phyloP scores from a whole-genome alignment of 2,113 vertebrate species.

The Mustela nigripes region DNA sequence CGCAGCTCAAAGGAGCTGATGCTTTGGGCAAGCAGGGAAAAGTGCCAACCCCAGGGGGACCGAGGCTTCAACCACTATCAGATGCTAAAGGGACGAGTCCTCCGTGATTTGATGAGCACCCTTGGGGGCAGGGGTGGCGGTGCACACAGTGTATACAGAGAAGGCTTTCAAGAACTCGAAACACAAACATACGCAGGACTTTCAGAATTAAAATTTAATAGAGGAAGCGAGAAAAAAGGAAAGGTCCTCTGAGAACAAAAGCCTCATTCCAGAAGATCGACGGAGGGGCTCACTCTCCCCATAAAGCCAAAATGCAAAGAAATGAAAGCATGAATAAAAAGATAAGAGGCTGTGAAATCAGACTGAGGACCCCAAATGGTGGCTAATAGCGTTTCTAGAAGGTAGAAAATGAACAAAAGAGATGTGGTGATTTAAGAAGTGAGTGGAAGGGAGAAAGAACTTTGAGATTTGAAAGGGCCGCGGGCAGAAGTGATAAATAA shows the following conservation, averaged over 20 bases:
- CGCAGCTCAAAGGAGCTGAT: neutral
- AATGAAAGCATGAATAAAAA: neutral
- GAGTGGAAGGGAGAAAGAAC: neutral
- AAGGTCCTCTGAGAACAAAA: neutral
- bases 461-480: neutral
- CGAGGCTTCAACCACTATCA: neutral
- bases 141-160: no score
- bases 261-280: neutral
- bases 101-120: neutral
- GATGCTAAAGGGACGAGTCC: neutral
- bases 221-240: conserved; percentile 34
- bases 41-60: accelerated
- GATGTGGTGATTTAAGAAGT: neutral
- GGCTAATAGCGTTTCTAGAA: neutral
- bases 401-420: neutral
- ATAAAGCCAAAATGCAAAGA: neutral
- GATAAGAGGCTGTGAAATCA: neutral
- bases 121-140: neutral
- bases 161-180: neutral
- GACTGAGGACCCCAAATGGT: neutral
- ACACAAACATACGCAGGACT: neutral
- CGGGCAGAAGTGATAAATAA: neutral
- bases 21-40: neutral
- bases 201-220: conserved; percentile 37
- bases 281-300: neutral